A percentile compares a stretch with the other conserved stretches of the same genome.
Evolutionary conservation across 2,888 invertebrate species (phyloP).

Genomic region (Magallana nippona): DNA sequence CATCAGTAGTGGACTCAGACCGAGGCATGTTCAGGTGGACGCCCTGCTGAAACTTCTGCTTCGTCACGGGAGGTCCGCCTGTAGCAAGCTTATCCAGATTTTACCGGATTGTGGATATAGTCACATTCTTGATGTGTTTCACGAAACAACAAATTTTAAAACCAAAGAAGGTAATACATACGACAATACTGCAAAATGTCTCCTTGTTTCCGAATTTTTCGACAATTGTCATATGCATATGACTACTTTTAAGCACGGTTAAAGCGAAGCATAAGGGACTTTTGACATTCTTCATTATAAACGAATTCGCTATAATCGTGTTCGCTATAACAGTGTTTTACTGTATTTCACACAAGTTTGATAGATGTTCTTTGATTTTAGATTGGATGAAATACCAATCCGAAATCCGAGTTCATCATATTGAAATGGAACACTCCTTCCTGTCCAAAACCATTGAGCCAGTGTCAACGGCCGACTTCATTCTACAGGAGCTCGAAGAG

Average conservation of each 20-base stretch:
- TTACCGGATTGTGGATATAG: neutral
- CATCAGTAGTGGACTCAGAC: neutral
- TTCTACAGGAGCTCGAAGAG: neutral
- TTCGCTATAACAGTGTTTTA: neutral
- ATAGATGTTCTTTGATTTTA: neutral
- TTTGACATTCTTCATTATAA: too few relatives aligned
- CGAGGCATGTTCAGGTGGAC: neutral
- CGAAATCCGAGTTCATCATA: neutral
- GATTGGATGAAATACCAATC: neutral
- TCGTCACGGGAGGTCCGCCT: neutral
- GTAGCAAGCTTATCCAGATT: neutral
- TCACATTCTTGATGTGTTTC: neutral
- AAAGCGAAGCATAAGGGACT: too few relatives aligned
- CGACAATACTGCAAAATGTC: too few relatives aligned
- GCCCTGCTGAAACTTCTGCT: constrained; percentile 5
- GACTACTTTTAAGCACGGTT: too few relatives aligned
- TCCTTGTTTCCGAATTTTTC: too few relatives aligned
- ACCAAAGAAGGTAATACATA: constrained; percentile 1
- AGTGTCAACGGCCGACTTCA: neutral
- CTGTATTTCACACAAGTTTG: neutral
- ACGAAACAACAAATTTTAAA: neutral
- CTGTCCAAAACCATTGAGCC: neutral
- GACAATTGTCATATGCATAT: too few relatives aligned
- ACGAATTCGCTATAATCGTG: neutral
- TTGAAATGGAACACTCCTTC: neutral